Conservation (phyloP, 2,113 vertebrate genomes). For the Dinomys branickii region DNA sequence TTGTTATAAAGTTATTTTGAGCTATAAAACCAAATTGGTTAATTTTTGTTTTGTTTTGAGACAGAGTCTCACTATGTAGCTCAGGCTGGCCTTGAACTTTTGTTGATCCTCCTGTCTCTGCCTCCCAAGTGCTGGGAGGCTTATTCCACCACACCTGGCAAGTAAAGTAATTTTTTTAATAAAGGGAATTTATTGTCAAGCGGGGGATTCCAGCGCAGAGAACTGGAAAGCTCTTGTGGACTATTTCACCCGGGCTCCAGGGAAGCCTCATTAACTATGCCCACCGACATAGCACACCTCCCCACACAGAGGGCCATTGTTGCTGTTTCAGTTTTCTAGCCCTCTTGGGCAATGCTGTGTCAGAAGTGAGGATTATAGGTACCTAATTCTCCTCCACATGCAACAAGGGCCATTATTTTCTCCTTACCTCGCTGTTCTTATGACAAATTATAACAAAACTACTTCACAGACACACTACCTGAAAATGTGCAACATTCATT, state of each 20-base stretch:
- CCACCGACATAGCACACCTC: background rate
- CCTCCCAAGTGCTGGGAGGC: background rate
- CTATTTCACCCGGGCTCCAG: background rate
- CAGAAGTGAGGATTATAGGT: background rate
- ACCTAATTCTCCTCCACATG: background rate
- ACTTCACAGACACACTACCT: background rate
- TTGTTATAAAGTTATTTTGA: background rate
- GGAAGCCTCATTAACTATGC: background rate
- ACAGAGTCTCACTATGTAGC: background rate
- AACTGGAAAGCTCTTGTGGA: background rate
- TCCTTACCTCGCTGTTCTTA: background rate
- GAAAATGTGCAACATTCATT: background rate
- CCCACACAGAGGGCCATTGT: background rate
- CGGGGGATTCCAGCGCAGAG: background rate
- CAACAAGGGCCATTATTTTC: background rate
- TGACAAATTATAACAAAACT: conserved; percentile 24
- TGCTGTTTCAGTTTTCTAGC: background rate
- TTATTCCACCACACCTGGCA: background rate
- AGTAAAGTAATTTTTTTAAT: background rate
- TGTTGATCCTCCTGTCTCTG: background rate
- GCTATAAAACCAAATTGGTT: background rate
- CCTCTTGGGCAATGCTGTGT: background rate
- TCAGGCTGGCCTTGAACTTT: background rate
- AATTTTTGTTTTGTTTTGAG: background rate
- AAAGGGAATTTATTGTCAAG: background rate